Base-by-base conservation (phyloP, 2,888 invertebrate genomes). In the Cenopis cana region DNA sequence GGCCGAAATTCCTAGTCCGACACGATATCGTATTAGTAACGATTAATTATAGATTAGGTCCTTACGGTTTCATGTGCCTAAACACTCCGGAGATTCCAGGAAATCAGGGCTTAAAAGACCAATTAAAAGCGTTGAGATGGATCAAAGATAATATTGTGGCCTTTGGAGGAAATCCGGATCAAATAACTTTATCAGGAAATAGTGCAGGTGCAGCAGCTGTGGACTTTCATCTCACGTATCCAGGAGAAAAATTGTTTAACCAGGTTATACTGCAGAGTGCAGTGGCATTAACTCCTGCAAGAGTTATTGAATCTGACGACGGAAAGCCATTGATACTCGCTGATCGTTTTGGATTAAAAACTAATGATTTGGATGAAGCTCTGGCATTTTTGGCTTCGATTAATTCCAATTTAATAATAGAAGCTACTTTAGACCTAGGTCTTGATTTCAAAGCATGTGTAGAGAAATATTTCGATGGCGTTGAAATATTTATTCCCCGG, bases 61-160 rank as follows among this genome's bases (percentile, higher is more conserved):
- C 68, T n/a, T 75, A 74, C 38, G 75, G 75, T 6, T 75, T 75
- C 54, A 74, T 74, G 73, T 75, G 75, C 49, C 61, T 75, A 11
- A 71, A 73, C 33, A 70, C 70, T 6, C 71, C 73, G 41, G 62
- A 62, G 9, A 68, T 75, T n/a, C 67, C 74, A 0, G 90, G 89
- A 0, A 89, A 89, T 61, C 66, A 72, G n/a, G 76, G 74, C 6
- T 36, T 76, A 5, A 75, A 74, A 64, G 76, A 76, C 38, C 76
- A 76, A 56, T n/a, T 71, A 1, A 56, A 56, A 52, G 76, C 75
- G 50, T 66, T 76, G 60, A 72, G 54, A 52, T 76, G 76, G 76
- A 29, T 76, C 38, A 69, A 72, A 41, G 72, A 73, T n/a, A 76
- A 76, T 24, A 76, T 76, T 52, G 64, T 49, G 36, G 69, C 68